Percentiles rank a stretch among this genome's conserved stretches.
Conservation (phyloP, 2,797 vertebrate genomes). For the Takifugu rubripes region DNA sequence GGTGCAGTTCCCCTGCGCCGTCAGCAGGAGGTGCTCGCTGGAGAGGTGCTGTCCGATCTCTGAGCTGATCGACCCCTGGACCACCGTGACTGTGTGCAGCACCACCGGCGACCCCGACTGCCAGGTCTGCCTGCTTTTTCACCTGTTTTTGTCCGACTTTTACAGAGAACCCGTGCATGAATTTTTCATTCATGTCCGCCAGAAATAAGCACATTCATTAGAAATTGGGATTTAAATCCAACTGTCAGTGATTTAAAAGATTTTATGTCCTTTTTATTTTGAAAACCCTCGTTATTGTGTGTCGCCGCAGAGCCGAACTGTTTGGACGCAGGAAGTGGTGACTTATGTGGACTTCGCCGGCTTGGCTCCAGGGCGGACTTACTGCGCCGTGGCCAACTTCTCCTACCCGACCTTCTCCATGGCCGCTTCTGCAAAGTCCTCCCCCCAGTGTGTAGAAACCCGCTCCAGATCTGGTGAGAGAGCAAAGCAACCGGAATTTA, state of each 20-base stretch:
- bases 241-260: neutral
- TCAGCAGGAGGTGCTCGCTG: slow-evolving; percentile 54
- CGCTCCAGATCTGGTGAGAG: slow-evolving; percentile 38
- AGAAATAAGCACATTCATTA: neutral
- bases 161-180: neutral
- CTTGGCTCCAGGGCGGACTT: slow-evolving; percentile 55
- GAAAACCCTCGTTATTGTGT: neutral
- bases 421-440: slow-evolving; percentile 51
- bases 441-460: slow-evolving; percentile 53
- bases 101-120: slow-evolving; percentile 29
- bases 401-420: slow-evolving; percentile 52
- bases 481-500: neutral
- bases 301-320: slow-evolving; percentile 46
- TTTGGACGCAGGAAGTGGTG: slow-evolving; percentile 45
- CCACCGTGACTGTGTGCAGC: slow-evolving; percentile 67
- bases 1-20: slow-evolving; percentile 66
- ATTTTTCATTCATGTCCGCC: too few relatives aligned
- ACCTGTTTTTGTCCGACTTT: neutral
- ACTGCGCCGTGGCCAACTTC: slow-evolving; percentile 71
- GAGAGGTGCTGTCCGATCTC: slow-evolving; percentile 55
- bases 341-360: slow-evolving; percentile 46
- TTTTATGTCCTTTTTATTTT: neutral
- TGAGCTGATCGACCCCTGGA: slow-evolving; percentile 40
- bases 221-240: neutral
- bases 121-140: slow-evolving; percentile 48